Conservation (phyloP, 23 tunicate genomes). For the Trididemnum miniatum region DNA sequence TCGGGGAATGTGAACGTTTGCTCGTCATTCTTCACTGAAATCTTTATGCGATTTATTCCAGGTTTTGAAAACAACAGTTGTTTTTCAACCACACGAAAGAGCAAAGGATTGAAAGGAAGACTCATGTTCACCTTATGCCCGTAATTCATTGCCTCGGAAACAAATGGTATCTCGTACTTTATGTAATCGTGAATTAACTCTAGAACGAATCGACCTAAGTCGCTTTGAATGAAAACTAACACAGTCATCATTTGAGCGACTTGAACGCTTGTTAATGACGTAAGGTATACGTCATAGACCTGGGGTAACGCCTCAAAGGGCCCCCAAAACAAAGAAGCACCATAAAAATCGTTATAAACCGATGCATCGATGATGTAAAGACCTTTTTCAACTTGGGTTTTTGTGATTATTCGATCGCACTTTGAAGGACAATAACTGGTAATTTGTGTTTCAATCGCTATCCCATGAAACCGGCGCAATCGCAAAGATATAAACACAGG, state of each 20-base stretch:
- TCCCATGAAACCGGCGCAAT: background rate
- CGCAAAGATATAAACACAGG: background rate
- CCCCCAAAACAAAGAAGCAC: background rate
- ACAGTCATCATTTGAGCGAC: background rate
- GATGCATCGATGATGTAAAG: background rate
- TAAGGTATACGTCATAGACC: conserved; percentile 1
- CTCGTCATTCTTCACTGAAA: background rate
- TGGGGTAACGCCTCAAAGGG: conserved; percentile 16
- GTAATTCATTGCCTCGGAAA: background rate
- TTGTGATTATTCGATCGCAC: background rate
- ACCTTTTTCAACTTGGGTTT: background rate
- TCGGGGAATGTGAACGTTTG: background rate
- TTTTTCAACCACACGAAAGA: background rate
- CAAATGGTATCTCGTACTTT: background rate
- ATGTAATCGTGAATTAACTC: background rate
- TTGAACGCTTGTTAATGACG: background rate
- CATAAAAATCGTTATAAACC: background rate
- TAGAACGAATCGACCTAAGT: background rate
- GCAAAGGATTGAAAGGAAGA: background rate
- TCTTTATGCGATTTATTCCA: background rate
- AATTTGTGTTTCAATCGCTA: background rate
- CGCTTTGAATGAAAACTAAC: background rate
- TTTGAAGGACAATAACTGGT: background rate
- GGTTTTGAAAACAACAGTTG: background rate
- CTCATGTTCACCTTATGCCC: background rate